A percentile compares a stretch with the other conserved stretches of the same genome.
phyloP scores from a whole-genome alignment of 1,140 invertebrate species.

The Scaptomyza montana region DNA sequence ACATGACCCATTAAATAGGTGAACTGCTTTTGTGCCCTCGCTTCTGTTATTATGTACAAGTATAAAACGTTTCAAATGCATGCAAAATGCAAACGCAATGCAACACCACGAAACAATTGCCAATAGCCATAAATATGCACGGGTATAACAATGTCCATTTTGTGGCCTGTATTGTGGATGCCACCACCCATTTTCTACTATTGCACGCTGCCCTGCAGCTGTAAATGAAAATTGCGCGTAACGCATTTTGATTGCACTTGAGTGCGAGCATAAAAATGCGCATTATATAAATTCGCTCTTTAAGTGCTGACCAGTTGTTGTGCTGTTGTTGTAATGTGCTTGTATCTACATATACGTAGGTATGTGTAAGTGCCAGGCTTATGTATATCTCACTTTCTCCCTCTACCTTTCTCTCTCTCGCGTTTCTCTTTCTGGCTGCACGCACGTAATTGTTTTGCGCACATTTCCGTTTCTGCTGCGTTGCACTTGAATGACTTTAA shows the following conservation, averaged over 20 bases:
- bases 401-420: slow-evolving; percentile 8
- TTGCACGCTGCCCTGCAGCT: slow-evolving; percentile 8
- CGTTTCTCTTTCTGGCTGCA: neutral
- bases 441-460: slow-evolving; percentile 72
- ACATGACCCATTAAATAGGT: slow-evolving; percentile 4
- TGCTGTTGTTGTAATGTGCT: slow-evolving; percentile 23
- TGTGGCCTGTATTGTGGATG: slow-evolving; percentile 57
- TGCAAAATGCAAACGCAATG: neutral
- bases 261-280: slow-evolving; percentile 71
- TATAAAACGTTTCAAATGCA: slow-evolving; percentile 51
- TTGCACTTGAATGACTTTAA: slow-evolving; percentile 76
- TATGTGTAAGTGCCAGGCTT: slow-evolving; percentile 28
- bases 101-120: slow-evolving; percentile 14
- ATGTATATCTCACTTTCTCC: neutral
- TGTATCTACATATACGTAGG: slow-evolving; percentile 18
- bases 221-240: slow-evolving; percentile 70
- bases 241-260: slow-evolving; percentile 77
- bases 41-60: slow-evolving; percentile 40
- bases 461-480: slow-evolving; percentile 76
- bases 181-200: neutral
- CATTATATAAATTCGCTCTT: slow-evolving; percentile 69
- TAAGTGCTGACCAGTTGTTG: slow-evolving; percentile 55
- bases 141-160: slow-evolving; percentile 62
- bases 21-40: neutral
- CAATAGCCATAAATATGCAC: slow-evolving; percentile 39